phyloP scores from a whole-genome alignment of 2,113 vertebrate species.

The Chlorodrepanis virens region DNA sequence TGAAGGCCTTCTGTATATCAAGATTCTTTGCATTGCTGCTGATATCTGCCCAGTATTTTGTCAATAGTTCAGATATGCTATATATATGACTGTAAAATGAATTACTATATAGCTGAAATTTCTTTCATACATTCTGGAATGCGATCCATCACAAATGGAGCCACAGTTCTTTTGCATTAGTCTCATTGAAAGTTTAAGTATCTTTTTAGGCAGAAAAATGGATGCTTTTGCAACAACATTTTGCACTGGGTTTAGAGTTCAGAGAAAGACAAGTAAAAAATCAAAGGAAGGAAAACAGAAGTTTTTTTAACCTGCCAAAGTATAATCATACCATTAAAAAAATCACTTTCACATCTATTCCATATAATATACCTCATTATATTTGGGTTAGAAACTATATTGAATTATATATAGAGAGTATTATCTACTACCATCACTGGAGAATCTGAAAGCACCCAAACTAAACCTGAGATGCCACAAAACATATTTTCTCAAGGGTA shows the following conservation, averaged over 20 bases:
- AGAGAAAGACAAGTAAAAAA: neutral
- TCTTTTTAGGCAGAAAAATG: neutral
- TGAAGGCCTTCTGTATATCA: neutral
- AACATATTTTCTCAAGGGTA: neutral
- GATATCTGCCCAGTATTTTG: neutral
- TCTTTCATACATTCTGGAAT: neutral
- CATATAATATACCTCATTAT: neutral
- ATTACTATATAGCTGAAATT: neutral
- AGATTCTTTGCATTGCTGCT: neutral
- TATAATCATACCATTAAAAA: neutral
- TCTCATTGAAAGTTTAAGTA: neutral
- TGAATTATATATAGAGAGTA: neutral
- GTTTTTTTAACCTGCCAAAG: neutral
- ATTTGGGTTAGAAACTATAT: neutral
- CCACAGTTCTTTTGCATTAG: neutral
- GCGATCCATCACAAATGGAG: neutral
- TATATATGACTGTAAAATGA: neutral
- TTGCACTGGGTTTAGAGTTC: neutral
- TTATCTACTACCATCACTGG: rapidly evolving
- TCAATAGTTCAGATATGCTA: neutral
- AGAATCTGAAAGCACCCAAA: neutral
- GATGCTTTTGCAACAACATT: neutral
- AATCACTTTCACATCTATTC: neutral
- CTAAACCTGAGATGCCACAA: neutral
- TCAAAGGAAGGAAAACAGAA: neutral